These are phyloP conservation scores for Chymomyza fuscimana DNA, from an alignment of 2,888 invertebrate genomes.

Conservation along the genomic window DNA sequence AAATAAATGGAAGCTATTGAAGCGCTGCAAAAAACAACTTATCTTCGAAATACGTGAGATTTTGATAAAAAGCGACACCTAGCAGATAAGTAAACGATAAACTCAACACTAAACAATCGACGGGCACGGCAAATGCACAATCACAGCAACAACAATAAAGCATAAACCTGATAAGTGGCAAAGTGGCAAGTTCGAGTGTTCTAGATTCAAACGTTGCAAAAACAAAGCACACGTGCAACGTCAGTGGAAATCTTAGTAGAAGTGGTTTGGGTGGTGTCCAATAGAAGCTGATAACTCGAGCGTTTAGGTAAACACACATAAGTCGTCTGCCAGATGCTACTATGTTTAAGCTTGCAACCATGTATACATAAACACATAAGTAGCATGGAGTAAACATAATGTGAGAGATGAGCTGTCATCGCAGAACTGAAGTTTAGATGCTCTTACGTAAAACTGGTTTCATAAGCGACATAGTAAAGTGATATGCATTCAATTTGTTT, in stretches of 20 bases:
- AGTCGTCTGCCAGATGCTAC: not conserved
- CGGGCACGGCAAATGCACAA: slow-evolving; percentile 11
- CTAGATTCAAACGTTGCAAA: not conserved
- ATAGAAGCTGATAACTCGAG: not conserved
- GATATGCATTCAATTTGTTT: too few species aligned
- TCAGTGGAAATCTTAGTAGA: not conserved
- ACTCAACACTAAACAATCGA: slow-evolving; percentile 27
- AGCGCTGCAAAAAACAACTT: slow-evolving; percentile 1
- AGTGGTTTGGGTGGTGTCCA: not conserved
- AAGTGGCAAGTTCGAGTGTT: not conserved
- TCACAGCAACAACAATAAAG: slow-evolving; percentile 25
- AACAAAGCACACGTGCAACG: not conserved
- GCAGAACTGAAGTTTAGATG: too few species aligned
- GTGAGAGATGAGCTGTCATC: too few species aligned
- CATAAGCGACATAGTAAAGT: too few species aligned
- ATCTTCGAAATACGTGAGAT: slow-evolving; percentile 33
- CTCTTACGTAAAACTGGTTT: too few species aligned
- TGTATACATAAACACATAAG: not conserved
- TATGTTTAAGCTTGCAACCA: not conserved
- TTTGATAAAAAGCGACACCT: slow-evolving; percentile 34
- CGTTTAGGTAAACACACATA: not conserved
- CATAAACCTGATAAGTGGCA: slow-evolving; percentile 10
- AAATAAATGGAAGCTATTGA: not conserved
- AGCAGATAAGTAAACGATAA: slow-evolving; percentile 39
- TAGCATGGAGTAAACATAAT: not conserved